Conservation (phyloP, 1,140 invertebrate genomes). For the Cherax quadricarinatus region DNA sequence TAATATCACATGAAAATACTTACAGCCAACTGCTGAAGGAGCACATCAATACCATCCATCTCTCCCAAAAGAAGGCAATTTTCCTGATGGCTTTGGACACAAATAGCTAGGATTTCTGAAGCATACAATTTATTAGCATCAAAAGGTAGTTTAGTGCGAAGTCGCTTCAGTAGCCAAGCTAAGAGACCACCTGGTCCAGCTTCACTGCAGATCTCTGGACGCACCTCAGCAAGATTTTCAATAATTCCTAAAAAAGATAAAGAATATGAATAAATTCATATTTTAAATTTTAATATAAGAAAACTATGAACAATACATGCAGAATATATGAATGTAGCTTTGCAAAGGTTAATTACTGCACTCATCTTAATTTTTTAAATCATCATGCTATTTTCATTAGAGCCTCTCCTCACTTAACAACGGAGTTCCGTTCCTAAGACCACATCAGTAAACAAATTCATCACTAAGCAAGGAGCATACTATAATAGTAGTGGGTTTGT, state of each 20-base stretch:
- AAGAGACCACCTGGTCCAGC: conserved; percentile 87
- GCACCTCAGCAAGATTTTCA: conserved; percentile 95
- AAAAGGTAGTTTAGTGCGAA: conserved; percentile 92
- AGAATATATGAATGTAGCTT: too few species aligned
- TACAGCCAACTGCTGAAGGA: conserved; percentile 96
- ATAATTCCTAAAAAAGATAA: conserved; percentile 81
- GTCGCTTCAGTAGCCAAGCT: conserved; percentile 93
- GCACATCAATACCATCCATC: conserved; percentile 96
- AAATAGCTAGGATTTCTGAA: conserved; percentile 96
- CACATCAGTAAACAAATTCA: too few species aligned
- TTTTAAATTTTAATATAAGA: too few species aligned
- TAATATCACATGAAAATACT: conserved; percentile 73
- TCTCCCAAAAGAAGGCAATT: conserved; percentile 88
- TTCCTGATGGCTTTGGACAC: conserved; percentile 84
- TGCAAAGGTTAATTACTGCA: too few species aligned
- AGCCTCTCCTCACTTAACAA: too few species aligned
- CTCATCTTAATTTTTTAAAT: too few species aligned
- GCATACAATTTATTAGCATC: conserved; percentile 97
- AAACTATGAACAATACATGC: too few species aligned
- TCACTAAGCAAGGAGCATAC: too few species aligned
- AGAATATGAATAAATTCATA: too few species aligned
- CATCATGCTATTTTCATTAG: too few species aligned
- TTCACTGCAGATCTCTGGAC: conserved; percentile 88
- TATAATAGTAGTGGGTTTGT: too few species aligned
- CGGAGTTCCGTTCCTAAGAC: too few species aligned